Conservation (phyloP, 2,113 vertebrate species). For the Albula glossodonta region DNA sequence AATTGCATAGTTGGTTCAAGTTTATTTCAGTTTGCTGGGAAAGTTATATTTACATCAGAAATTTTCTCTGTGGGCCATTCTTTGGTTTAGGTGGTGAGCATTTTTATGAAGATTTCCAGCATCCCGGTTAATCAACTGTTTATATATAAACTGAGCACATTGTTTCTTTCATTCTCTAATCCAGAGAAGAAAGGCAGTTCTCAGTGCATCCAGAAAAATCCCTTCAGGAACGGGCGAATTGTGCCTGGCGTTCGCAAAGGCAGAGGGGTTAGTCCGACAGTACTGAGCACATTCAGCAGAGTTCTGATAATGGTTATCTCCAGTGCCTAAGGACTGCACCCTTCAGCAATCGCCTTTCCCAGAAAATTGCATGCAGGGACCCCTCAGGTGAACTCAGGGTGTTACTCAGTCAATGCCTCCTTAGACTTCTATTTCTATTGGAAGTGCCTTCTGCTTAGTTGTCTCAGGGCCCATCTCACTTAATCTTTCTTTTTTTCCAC, state of each 20-base stretch:
- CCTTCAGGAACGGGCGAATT: conserved; percentile 11
- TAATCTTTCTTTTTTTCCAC: conserved; percentile 24
- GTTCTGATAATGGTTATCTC: conserved; percentile 2
- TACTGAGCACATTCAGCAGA: background rate
- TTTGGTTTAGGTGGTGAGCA: background rate
- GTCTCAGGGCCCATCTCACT: background rate
- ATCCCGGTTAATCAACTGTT: background rate
- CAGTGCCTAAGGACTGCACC: conserved; percentile 3
- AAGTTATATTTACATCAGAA: background rate
- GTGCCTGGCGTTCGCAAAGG: background rate
- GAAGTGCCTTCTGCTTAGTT: background rate
- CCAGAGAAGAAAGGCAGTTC: background rate
- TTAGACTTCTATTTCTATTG: background rate
- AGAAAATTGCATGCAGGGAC: background rate
- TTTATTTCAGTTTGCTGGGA: background rate
- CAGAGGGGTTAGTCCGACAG: background rate
- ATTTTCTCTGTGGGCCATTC: background rate
- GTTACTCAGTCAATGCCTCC: background rate
- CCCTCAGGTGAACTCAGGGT: background rate
- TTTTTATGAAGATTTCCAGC: background rate
- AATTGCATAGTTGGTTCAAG: background rate
- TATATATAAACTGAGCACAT: background rate
- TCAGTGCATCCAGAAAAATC: background rate
- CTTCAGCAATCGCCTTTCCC: background rate
- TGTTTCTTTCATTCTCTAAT: conserved; percentile 7